Conservation (phyloP, 2,113 vertebrate species). For the Dascyllus trimaculatus region DNA sequence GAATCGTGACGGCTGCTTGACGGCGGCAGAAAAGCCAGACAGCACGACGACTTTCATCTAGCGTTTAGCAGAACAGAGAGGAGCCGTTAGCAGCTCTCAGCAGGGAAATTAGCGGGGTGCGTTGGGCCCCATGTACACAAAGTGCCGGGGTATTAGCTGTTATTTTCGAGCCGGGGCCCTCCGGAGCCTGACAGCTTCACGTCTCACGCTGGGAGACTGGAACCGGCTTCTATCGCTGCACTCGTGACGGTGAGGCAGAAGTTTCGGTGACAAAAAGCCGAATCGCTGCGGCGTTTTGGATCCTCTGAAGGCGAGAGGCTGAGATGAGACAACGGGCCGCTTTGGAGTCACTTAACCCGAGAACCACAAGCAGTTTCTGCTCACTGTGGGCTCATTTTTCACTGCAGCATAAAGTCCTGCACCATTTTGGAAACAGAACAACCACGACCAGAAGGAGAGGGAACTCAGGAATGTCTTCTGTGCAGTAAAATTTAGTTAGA, state of each 20-base stretch:
- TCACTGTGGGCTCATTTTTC: too few species aligned
- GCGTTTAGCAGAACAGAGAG: slow-evolving; percentile 56
- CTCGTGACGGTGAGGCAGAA: not conserved
- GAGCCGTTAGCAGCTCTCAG: slow-evolving; percentile 56
- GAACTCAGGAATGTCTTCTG: too few species aligned
- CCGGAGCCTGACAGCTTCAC: slow-evolving; percentile 12
- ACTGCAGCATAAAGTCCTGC: too few species aligned
- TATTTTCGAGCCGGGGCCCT: slow-evolving; percentile 39
- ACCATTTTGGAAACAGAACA: too few species aligned
- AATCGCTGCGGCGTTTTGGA: not conserved
- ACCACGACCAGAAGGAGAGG: too few species aligned
- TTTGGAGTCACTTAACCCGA: too few species aligned
- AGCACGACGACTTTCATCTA: slow-evolving; percentile 48
- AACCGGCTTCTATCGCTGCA: slow-evolving; percentile 17
- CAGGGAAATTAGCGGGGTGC: slow-evolving; percentile 50
- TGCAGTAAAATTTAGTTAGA: too few species aligned
- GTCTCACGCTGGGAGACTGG: slow-evolving; percentile 27
- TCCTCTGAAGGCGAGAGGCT: not conserved
- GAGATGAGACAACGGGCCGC: not conserved
- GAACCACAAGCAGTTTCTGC: too few species aligned
- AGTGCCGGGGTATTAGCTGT: slow-evolving; percentile 39
- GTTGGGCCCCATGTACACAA: slow-evolving; percentile 24
- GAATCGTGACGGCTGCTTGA: slow-evolving; percentile 34
- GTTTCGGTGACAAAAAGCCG: not conserved
- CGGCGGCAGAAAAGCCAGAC: slow-evolving; percentile 30